Conservation (phyloP, 2,113 vertebrate species). For the Vulpes vulpes region DNA sequence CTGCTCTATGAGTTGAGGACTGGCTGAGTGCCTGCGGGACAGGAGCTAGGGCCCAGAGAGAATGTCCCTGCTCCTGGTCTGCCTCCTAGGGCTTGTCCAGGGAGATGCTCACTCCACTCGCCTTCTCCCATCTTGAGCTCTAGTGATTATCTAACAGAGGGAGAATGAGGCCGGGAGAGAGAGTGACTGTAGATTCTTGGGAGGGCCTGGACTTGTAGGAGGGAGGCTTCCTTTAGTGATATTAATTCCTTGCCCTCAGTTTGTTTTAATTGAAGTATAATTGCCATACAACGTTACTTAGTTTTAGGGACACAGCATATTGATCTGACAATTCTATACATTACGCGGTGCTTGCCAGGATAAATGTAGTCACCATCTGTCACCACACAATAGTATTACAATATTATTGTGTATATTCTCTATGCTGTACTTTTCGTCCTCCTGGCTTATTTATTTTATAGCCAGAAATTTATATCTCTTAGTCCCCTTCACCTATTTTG, state of each 20-base stretch:
- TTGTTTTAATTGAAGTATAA: background rate
- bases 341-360: background rate
- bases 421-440: background rate
- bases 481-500: background rate
- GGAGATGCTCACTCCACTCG: background rate
- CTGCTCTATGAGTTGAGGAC: background rate
- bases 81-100: background rate
- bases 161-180: background rate
- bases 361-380: background rate
- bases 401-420: background rate
- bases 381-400: background rate
- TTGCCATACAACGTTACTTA: background rate
- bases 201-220: background rate
- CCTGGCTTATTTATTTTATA: background rate
- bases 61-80: background rate
- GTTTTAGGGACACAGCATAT: background rate
- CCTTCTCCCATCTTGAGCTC: background rate
- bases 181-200: background rate
- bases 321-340: background rate
- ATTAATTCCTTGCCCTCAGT: background rate
- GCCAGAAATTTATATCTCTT: background rate
- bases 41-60: background rate
- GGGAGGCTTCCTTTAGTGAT: background rate
- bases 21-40: background rate
- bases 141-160: background rate